These are phyloP conservation scores for Clarias gariepinus DNA, from an alignment of 2,113 vertebrate species.

Conservation along the genomic window DNA sequence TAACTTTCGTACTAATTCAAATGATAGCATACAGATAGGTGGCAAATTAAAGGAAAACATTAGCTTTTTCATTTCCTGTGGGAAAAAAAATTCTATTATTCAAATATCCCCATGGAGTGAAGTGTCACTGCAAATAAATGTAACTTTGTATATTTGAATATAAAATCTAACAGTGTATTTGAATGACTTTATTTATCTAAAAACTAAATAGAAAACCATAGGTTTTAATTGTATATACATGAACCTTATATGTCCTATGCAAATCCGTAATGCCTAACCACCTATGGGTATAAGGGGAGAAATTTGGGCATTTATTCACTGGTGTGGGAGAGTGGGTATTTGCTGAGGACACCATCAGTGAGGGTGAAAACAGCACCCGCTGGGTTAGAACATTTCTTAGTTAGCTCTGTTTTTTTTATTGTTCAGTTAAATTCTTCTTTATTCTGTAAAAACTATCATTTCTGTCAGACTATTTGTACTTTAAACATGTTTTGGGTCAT, in stretches of 20 bases:
- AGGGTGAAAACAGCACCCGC: too few relatives aligned
- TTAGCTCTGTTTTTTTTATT: background rate
- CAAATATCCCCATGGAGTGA: background rate
- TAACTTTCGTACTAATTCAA: background rate
- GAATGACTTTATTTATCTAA: background rate
- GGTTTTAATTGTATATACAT: background rate
- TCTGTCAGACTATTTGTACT: constrained; percentile 27
- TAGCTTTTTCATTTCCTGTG: background rate
- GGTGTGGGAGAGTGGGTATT: background rate
- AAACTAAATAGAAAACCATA: too few relatives aligned
- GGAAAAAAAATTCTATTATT: background rate
- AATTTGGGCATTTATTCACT: background rate
- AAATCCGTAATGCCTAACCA: background rate
- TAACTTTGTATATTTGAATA: too few relatives aligned
- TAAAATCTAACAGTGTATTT: background rate
- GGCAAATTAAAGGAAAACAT: background rate
- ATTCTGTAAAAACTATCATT: constrained; percentile 23
- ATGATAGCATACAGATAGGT: background rate
- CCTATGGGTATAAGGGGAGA: background rate
- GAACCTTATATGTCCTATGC: background rate
- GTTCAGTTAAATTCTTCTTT: background rate
- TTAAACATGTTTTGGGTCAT: constrained; percentile 27
- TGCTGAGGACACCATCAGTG: too few relatives aligned
- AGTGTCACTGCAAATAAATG: background rate
- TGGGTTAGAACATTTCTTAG: background rate